Evolutionary conservation across 37 sponge, comb jelly and placozoan genomes (phyloP).

Genomic region (Theonella swinhoei): DNA sequence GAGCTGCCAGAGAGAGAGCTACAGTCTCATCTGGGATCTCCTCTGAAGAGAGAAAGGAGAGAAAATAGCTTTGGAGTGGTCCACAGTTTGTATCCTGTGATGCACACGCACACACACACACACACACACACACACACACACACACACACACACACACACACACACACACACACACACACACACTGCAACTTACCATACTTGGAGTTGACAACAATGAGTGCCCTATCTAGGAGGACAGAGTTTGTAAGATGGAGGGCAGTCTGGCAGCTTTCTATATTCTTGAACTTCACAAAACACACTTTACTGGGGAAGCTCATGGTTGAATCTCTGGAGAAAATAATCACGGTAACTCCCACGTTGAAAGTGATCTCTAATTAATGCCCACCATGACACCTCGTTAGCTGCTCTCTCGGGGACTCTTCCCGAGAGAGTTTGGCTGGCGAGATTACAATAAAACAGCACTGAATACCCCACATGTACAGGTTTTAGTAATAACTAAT

Average conservation of each 20-base stretch:
- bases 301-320: constrained; percentile 57
- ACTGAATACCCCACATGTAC: no score
- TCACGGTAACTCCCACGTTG: no score
- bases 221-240: constrained; percentile 91
- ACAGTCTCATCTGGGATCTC: constrained; percentile 57
- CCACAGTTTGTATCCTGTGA: no score
- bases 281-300: constrained; percentile 85
- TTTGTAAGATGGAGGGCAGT: constrained; percentile 90
- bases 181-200: constrained; percentile 40
- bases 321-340: background rate
- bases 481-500: no score
- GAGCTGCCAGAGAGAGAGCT: constrained; percentile 77
- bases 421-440: no score
- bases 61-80: no score
- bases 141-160: no score
- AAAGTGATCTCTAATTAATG: background rate
- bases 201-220: constrained; percentile 73
- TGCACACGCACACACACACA: no score
- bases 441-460: no score
- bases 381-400: background rate
- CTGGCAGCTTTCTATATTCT: constrained; percentile 29
- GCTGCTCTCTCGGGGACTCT: no score
- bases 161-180: background rate
- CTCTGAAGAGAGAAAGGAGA: constrained; percentile 30
- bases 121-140: no score